phyloP scores from a whole-genome alignment of 2,888 invertebrate species.

The Erynnis tages region DNA sequence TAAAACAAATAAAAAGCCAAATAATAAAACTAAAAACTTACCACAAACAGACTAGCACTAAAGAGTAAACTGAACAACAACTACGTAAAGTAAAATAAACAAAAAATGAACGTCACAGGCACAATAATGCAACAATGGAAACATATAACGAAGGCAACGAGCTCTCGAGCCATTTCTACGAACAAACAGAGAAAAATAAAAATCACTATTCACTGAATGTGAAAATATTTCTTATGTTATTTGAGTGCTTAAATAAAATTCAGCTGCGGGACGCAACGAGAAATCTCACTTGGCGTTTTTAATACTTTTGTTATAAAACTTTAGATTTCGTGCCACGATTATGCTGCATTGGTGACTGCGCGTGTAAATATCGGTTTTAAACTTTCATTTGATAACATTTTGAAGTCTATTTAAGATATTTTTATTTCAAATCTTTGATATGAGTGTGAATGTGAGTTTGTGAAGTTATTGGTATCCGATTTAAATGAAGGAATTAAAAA shows the following conservation, averaged over 20 bases:
- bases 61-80: constrained; percentile 27
- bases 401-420: neutral
- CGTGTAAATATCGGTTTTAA: neutral
- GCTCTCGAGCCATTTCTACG: constrained; percentile 25
- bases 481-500: too few relatives aligned
- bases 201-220: constrained; percentile 26
- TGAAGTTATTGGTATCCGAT: too few relatives aligned
- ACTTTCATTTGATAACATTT: neutral
- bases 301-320: constrained; percentile 8
- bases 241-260: constrained; percentile 21
- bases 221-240: constrained; percentile 16
- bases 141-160: constrained; percentile 27
- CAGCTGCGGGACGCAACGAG: neutral
- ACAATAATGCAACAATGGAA: constrained; percentile 31
- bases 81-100: constrained; percentile 29
- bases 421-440: too few relatives aligned
- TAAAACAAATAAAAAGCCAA: constrained; percentile 32
- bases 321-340: neutral
- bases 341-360: constrained; percentile 3
- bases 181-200: constrained; percentile 19
- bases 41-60: constrained; percentile 33
- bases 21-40: constrained; percentile 34
- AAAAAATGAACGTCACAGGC: constrained; percentile 27
- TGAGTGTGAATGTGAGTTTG: too few relatives aligned
- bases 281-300: constrained; percentile 11